Base-by-base conservation (phyloP, 2,113 vertebrate genomes). In the Actenoides lindsayi region DNA sequence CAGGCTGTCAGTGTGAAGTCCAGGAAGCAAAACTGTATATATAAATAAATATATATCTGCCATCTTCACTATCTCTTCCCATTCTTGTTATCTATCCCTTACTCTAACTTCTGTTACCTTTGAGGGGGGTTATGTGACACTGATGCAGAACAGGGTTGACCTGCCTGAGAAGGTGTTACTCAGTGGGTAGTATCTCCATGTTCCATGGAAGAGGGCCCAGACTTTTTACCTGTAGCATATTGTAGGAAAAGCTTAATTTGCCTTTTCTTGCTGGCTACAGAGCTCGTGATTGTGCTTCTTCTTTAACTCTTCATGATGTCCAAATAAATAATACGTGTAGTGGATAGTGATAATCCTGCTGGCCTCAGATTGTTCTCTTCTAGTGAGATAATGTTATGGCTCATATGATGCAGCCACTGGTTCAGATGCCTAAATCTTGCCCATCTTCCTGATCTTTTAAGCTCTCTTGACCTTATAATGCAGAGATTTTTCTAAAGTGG, bases 321-420 rank as follows among this genome's bases (percentile, higher is more conserved):
- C 56, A 67, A 18, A 59, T 64, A 83, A 92, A 35, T 82, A 42
- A 62, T 7, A 13, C 2, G 1, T 9, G 0, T 41, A n/a, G 5
- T 20, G 51, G 13, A 5, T 33, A 13, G 9, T 83, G 75, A 14
- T 24, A 44, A 71, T 44, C 63, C 23, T 62, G 10, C 30, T 87
- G 37, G 48, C 35, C 28, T 84, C 30, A 10, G 17, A 27, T 37
- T 44, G 10, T 64, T 87, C 39, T 67, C 6, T 74, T 89, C 18
- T 13, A 13, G 27, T 53, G 19, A 69, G 41, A 24, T 42, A 24
- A 33, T 5, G 19, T 65, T 57, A 9, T 2, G 18, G 16, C 42
- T 64, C 11, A 6, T 50, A 21, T 1, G 5, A 68, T 75, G 77
- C 33, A 42, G 0, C 28, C 30, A 10, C 2, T 51, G 21, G n/a